These are phyloP conservation scores for Gymnoscelis rufifasciata DNA, from an alignment of 2,888 invertebrate species.

Conservation along the genomic window DNA sequence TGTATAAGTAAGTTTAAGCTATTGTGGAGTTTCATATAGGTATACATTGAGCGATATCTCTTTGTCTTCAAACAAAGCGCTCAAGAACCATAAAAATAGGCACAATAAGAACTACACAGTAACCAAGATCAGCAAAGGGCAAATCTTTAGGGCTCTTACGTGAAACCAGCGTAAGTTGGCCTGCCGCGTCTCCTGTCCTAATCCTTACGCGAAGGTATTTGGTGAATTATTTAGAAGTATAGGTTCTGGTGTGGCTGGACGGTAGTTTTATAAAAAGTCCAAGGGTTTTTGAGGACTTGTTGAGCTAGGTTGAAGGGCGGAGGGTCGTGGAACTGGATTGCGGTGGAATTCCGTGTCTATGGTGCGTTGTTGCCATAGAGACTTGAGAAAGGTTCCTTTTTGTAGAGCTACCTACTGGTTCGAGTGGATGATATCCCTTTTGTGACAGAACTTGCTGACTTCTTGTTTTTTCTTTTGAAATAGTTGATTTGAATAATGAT, in stretches of 20 bases:
- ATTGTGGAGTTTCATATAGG: too few relatives aligned
- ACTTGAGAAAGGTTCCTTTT: conserved; percentile 1
- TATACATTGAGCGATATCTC: background rate
- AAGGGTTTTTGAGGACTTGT: conserved; percentile 62
- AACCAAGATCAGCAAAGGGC: conserved; percentile 38
- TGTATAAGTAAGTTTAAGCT: too few relatives aligned
- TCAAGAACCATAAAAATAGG: conserved; percentile 18
- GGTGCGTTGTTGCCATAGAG: conserved; percentile 16
- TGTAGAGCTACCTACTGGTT: background rate
- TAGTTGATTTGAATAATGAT: too few relatives aligned
- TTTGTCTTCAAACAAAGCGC: conserved; percentile 8
- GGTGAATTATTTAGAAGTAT: conserved; percentile 21
- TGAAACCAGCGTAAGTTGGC: conserved; percentile 24
- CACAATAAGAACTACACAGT: conserved; percentile 37
- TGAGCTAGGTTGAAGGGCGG: conserved; percentile 69
- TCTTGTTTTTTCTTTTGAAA: too few relatives aligned
- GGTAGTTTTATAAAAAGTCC: conserved; percentile 57
- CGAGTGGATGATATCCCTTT: background rate
- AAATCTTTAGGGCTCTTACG: conserved; percentile 39
- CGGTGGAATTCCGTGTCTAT: conserved; percentile 35
- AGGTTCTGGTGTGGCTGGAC: conserved; percentile 41
- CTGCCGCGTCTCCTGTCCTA: conserved; percentile 16
- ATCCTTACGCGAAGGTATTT: background rate
- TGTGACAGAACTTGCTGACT: too few relatives aligned
- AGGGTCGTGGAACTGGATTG: conserved; percentile 66